Base-by-base conservation (phyloP, 2,797 vertebrate genomes). In the Catamblyrhynchus diadema region DNA sequence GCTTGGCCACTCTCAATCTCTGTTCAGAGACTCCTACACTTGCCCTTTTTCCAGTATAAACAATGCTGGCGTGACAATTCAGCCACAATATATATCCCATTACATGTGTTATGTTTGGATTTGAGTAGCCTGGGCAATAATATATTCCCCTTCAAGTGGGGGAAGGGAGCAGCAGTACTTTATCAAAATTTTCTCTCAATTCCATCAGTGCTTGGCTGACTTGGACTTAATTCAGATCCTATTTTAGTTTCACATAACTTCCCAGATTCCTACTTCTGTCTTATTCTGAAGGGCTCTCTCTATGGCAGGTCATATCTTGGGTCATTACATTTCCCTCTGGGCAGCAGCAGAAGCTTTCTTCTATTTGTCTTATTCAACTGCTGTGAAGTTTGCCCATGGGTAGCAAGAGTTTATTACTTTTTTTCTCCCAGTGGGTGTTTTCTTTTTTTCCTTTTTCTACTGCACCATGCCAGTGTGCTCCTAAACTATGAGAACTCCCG, bases 251-350 rank as follows among this genome's bases (percentile, higher is more conserved):
- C 91, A 72, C 69, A 78, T 90, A 95, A 92, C 88, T 96, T 95
- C 73, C 33, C 30, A 62, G 54, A 80, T 90, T 91, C 94, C 73
- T 88, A 35, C 59, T 88, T 87, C 86, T 94, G 54, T 88, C 78
- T 94, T 94, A 91, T 87, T 96, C 88, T 2, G 0, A 27, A 62
- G 88, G 80, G 39, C 65, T 86, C 53, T 93, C 45, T 94, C 82
- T 96, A 57, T 86, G 89, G 94, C 93, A 96, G 96, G 96, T 96
- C 94, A 90, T 97, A 95, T 97, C 97, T 96, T 96, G 96, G 97
- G 96, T 97, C 97, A 96, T 98, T 98, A 96, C 94, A 86, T 96
- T 97, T 97, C 96, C 95, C 94, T 69, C 27, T 86, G 96, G 97
- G 96, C 84, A 91, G 90, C 61, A 95, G 95, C 64, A 62, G 80